Conservation (phyloP, 1,140 invertebrate species). For the Latrodectus geometricus region DNA sequence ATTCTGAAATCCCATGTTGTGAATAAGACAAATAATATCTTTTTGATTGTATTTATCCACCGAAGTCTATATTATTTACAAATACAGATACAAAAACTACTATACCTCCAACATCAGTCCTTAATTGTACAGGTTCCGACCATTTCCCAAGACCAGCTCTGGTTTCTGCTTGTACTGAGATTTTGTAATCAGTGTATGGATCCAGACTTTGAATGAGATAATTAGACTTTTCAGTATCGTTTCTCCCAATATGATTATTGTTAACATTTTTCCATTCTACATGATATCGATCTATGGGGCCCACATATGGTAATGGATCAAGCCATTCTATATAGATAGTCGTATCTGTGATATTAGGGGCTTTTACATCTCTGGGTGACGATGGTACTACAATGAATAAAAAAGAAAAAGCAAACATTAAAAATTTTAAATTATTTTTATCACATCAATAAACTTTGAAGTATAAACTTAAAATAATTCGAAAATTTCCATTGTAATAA, state of each 20-base stretch:
- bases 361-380: not conserved
- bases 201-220: not conserved
- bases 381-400: slow-evolving; percentile 10
- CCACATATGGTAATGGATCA: not conserved
- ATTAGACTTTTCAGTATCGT: not conserved
- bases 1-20: too few relatives aligned
- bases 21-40: too few relatives aligned
- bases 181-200: slow-evolving; percentile 69
- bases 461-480: too few relatives aligned
- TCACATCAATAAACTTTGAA: too few relatives aligned
- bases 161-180: slow-evolving; percentile 72
- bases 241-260: not conserved
- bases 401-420: not conserved
- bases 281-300: not conserved
- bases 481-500: too few relatives aligned
- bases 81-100: not conserved
- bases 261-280: not conserved
- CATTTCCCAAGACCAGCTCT: slow-evolving; percentile 67
- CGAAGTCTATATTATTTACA: not conserved
- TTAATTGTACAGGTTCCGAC: slow-evolving; percentile 66
- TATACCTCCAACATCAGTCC: slow-evolving; percentile 55
- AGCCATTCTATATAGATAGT: not conserved
- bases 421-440: not conserved
- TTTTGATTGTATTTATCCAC: too few relatives aligned
- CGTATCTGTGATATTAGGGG: too few relatives aligned